Evolutionary conservation across 30 jellyfish, hydroid and myxozoan genomes (phyloP).

Genomic region (Pseudorhiza aurosa): DNA sequence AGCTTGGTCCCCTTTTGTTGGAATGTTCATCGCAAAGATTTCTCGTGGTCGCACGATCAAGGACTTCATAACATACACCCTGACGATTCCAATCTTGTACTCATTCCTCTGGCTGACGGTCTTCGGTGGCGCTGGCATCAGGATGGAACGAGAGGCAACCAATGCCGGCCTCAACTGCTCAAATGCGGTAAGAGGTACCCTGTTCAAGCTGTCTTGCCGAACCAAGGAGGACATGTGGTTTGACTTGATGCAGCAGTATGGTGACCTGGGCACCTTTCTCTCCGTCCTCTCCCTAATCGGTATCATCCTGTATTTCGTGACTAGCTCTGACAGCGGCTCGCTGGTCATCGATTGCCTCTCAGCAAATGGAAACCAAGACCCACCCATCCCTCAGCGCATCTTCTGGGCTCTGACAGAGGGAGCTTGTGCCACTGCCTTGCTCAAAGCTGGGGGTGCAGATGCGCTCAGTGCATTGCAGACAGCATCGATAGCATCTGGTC

Average conservation of each 20-base stretch:
- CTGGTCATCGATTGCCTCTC: slow-evolving; percentile 90
- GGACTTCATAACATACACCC: slow-evolving; percentile 84
- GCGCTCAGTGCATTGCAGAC: slow-evolving; percentile 88
- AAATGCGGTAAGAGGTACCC: slow-evolving; percentile 15
- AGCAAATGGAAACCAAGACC: slow-evolving; percentile 96
- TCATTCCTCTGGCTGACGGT: slow-evolving; percentile 84
- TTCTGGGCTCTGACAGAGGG: slow-evolving; percentile 98
- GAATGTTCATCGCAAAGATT: slow-evolving; percentile 94
- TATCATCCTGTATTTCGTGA: slow-evolving; percentile 84
- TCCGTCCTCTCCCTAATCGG: slow-evolving; percentile 84
- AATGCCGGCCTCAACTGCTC: slow-evolving; percentile 77
- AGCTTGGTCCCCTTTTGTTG: slow-evolving; percentile 98
- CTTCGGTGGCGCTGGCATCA: slow-evolving; percentile 92
- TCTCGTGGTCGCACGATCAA: slow-evolving; percentile 95
- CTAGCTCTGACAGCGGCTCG: slow-evolving; percentile 95
- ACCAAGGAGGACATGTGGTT: slow-evolving; percentile 82
- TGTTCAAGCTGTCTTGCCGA: slow-evolving; percentile 76
- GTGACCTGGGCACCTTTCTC: slow-evolving; percentile 79
- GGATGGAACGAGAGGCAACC: slow-evolving; percentile 80
- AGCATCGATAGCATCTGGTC: slow-evolving; percentile 88
- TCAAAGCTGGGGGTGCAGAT: slow-evolving; percentile 82
- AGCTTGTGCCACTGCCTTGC: slow-evolving; percentile 93
- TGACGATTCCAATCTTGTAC: slow-evolving; percentile 83
- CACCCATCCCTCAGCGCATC: slow-evolving; percentile 89
- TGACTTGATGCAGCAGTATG: slow-evolving; percentile 79